Percentiles rank a stretch among this genome's conserved stretches.
Conservation (phyloP, 2,113 vertebrate genomes). For the Rafetus swinhoei region DNA sequence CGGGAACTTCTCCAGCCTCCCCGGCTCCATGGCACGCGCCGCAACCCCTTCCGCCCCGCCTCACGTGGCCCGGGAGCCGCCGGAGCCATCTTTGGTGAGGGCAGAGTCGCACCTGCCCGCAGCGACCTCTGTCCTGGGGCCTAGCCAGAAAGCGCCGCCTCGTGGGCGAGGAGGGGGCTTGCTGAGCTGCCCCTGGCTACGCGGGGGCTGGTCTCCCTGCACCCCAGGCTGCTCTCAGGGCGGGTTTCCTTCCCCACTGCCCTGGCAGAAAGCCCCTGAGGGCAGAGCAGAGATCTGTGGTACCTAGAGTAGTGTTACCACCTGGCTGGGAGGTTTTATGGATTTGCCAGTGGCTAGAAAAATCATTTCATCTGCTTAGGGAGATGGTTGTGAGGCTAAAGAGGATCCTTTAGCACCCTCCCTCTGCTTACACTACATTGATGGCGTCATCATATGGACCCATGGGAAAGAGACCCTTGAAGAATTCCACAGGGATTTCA, state of each 20-base stretch:
- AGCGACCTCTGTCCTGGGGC: background rate
- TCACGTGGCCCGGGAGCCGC: background rate
- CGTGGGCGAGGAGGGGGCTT: rapidly evolving
- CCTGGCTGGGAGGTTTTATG: too few relatives aligned
- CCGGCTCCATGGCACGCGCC: slow-evolving; percentile 68
- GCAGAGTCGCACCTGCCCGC: background rate
- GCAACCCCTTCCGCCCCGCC: background rate
- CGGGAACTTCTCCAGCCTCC: slow-evolving; percentile 81
- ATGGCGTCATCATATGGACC: too few relatives aligned
- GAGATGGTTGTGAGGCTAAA: too few relatives aligned
- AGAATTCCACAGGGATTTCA: too few relatives aligned
- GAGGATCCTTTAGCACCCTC: too few relatives aligned
- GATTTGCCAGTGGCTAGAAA: too few relatives aligned
- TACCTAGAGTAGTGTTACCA: background rate
- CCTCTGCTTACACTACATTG: too few relatives aligned
- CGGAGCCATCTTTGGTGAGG: slow-evolving; percentile 26
- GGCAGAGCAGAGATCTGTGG: rapidly evolving
- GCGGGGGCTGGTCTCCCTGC: background rate
- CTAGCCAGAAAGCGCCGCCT: background rate
- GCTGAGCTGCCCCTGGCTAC: rapidly evolving
- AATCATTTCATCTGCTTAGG: too few relatives aligned
- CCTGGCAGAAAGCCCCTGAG: background rate
- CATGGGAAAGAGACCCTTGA: too few relatives aligned
- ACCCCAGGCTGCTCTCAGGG: background rate
- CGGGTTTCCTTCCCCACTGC: too few relatives aligned